Evolutionary conservation across 1,140 invertebrate species (phyloP).

Genomic region (Hypsibius dujardini): DNA sequence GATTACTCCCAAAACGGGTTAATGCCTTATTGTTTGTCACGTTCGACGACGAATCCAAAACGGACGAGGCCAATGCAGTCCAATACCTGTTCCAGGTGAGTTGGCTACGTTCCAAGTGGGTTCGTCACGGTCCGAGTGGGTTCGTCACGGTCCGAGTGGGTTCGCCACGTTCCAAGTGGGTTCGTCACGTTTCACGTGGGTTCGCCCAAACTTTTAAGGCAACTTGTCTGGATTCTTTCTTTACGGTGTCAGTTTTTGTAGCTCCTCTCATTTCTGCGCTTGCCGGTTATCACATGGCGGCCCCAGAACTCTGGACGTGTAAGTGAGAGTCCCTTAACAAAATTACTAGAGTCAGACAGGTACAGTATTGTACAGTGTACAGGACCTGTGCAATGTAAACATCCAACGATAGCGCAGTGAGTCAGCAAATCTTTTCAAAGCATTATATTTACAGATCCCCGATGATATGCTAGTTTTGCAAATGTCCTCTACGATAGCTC

Average conservation of each 20-base stretch:
- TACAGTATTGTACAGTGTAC: no score
- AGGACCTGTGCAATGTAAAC: no score
- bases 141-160: no score
- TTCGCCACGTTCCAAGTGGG: no score
- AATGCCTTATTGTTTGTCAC: not conserved
- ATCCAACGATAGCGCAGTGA: no score
- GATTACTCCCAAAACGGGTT: not conserved
- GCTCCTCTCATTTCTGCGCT: not conserved
- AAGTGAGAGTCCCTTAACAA: not conserved
- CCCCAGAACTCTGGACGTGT: not conserved
- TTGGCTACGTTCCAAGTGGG: no score
- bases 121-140: no score
- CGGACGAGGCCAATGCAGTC: not conserved
- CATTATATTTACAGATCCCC: not conserved
- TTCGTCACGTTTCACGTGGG: no score
- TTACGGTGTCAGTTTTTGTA: not conserved
- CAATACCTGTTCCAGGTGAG: slow-evolving; percentile 16
- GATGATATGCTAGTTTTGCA: slow-evolving; percentile 5
- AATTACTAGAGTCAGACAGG: not conserved
- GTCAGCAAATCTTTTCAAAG: not conserved
- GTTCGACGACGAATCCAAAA: not conserved
- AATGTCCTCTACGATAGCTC: not conserved
- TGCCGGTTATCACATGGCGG: not conserved
- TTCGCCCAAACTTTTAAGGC: no score
- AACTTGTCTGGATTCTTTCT: no score